Evolutionary conservation across 1,140 invertebrate genomes (phyloP), one percentile per base, ranked within the genome.

Genomic region (Frieseomelitta varia): DNA sequence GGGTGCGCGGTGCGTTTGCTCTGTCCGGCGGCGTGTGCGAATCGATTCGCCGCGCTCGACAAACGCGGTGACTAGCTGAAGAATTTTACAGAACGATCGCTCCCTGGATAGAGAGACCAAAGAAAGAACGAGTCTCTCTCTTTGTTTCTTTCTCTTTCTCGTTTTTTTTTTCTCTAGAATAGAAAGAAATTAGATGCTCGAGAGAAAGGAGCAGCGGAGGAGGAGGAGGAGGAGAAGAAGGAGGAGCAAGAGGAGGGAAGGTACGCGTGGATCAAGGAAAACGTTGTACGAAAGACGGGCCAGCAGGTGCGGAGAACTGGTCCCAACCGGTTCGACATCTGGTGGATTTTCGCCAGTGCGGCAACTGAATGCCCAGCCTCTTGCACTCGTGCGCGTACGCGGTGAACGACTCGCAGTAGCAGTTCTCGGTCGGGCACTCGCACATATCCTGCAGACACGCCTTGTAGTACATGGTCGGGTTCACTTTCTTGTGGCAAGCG

Each of bases 401-500:
- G 78, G 97, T 97, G 85, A 99, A 97, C 72, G 97, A 97, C 90
- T 98, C 98, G 93, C 98, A 99, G 92, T 98, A 97, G 91, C 98
- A 99, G 81, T 96, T 95, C 61, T 96, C 95, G n/a, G 95, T 95
- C 2, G 97, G 96, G 95, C 98, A 99, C 91, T 98, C 97, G 93
- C 98, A 98, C 95, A 98, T 98, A 93, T 99, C 98, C 91, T 97
- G 95, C 81, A 97, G 96, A 94, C 98, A 99, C 0, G 98, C 97
- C 94, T 97, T 97, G 90, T 97, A 97, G 92, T 98, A 98, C 92
- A 97, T 97, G 71, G 96, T 95, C 56, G 96, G 96, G 92, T 97
- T 97, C 69, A 98, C 96, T 89, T 96, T 96, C 84, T 96, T 96
- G 85, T 97, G 96, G 90, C 98, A 98, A 6, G 96, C 87, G 75